Evolutionary conservation across 2,888 invertebrate species (phyloP).

Genomic region (Heliconius charithonia): DNA sequence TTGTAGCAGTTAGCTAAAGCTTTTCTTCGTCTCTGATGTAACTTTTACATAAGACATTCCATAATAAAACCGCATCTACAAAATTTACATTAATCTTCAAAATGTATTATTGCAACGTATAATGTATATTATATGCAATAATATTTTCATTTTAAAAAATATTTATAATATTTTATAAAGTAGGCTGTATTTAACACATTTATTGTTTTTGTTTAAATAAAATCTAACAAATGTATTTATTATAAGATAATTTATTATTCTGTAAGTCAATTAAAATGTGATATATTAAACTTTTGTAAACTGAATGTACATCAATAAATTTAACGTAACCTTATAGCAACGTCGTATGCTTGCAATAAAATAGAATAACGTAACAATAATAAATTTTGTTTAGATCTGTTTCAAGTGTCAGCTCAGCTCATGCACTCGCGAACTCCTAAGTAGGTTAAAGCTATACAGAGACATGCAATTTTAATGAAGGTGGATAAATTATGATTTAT

Average conservation of each 20-base stretch:
- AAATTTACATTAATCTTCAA: neutral
- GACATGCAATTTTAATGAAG: constrained; percentile 43
- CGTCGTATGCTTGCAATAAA: neutral
- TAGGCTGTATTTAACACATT: too few species aligned
- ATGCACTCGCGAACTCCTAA: constrained; percentile 48
- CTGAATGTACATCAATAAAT: constrained; percentile 22
- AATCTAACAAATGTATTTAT: neutral
- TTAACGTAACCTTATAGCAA: constrained; percentile 39
- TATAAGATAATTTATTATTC: neutral
- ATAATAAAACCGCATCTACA: neutral
- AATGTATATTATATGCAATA: neutral
- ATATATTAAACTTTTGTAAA: constrained; percentile 17
- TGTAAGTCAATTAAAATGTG: constrained; percentile 25
- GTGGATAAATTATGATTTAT: constrained; percentile 34
- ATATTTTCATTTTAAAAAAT: neutral
- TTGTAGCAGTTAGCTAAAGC: neutral
- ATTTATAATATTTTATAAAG: too few species aligned
- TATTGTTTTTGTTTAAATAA: neutral
- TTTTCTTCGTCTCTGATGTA: neutral
- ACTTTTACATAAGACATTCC: neutral
- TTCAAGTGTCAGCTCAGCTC: constrained; percentile 44
- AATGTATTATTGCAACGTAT: too few species aligned
- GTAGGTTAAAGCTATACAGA: constrained; percentile 54
- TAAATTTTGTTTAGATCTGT: constrained; percentile 47
- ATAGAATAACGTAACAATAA: too few species aligned